phyloP scores from a whole-genome alignment of 2,113 vertebrate genomes.

The Crotophaga sulcirostris region DNA sequence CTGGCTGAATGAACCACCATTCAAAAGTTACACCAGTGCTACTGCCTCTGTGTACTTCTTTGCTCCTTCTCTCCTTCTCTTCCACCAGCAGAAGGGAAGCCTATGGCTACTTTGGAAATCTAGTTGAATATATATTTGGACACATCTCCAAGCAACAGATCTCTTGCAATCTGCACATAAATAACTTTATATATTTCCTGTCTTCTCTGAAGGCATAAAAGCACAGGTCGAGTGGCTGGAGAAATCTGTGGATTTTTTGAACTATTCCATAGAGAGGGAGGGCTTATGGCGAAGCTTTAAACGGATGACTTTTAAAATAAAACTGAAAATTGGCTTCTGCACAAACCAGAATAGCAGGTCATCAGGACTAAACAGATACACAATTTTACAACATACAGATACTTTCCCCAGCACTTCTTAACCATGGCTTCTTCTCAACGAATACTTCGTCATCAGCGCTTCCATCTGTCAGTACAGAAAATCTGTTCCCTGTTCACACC shows the following conservation, averaged over 20 bases:
- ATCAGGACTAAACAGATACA: slow-evolving; percentile 27
- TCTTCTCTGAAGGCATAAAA: not conserved
- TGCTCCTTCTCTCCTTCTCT: not conserved
- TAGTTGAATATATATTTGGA: not conserved
- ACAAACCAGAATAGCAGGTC: slow-evolving; percentile 36
- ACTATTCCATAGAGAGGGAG: not conserved
- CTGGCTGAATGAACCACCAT: not conserved
- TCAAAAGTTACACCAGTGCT: not conserved
- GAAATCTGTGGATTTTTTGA: not conserved
- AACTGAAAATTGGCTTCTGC: not conserved
- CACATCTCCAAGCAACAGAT: slow-evolving; percentile 13
- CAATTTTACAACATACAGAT: not conserved
- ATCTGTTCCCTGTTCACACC: not conserved
- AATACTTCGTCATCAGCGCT: not conserved
- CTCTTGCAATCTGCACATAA: slow-evolving; percentile 3
- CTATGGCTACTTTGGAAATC: not conserved
- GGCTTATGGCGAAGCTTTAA: slow-evolving; percentile 23
- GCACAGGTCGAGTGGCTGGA: not conserved
- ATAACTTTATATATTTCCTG: not conserved
- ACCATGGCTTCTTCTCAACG: not conserved
- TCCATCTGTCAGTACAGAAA: not conserved
- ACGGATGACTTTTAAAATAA: slow-evolving; percentile 8
- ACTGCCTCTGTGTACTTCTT: not conserved
- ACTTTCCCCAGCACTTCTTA: not conserved
- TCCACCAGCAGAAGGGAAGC: not conserved